These are phyloP conservation scores for Eupithecia tripunctaria DNA, from an alignment of 2,888 invertebrate species.

Conservation along the genomic window DNA sequence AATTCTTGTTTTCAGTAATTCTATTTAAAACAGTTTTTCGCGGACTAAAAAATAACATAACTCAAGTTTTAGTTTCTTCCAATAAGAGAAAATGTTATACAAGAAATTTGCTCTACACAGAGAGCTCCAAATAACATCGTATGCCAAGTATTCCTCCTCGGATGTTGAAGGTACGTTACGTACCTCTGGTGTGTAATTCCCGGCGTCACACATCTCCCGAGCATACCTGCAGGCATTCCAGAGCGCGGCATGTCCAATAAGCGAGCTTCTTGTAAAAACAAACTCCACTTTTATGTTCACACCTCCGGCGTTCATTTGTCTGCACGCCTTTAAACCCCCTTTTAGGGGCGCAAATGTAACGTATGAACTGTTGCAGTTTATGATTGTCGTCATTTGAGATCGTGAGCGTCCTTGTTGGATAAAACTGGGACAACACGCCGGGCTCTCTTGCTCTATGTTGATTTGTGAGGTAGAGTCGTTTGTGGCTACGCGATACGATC, in stretches of 20 bases:
- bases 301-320: constrained; percentile 50
- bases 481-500: neutral
- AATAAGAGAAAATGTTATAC: neutral
- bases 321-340: constrained; percentile 18
- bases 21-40: neutral
- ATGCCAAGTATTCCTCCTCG: constrained; percentile 5
- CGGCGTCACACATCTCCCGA: constrained; percentile 27
- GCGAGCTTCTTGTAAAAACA: constrained; percentile 55
- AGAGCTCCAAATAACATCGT: neutral
- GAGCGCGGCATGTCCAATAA: constrained; percentile 54
- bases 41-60: neutral
- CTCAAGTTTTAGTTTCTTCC: neutral
- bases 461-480: neutral
- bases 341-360: constrained; percentile 28
- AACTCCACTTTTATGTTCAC: constrained; percentile 48
- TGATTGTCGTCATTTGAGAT: constrained; percentile 45
- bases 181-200: constrained; percentile 30
- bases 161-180: constrained; percentile 9
- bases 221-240: constrained; percentile 45
- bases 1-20: neutral
- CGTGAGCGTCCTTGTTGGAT: constrained; percentile 7
- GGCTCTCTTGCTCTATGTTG: neutral
- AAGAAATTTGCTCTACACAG: neutral
- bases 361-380: constrained; percentile 55
- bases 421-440: neutral